Evolutionary conservation across 2,888 invertebrate species (phyloP), one percentile per base, ranked within the genome.

Genomic region (Chloroclystis v-ata): DNA sequence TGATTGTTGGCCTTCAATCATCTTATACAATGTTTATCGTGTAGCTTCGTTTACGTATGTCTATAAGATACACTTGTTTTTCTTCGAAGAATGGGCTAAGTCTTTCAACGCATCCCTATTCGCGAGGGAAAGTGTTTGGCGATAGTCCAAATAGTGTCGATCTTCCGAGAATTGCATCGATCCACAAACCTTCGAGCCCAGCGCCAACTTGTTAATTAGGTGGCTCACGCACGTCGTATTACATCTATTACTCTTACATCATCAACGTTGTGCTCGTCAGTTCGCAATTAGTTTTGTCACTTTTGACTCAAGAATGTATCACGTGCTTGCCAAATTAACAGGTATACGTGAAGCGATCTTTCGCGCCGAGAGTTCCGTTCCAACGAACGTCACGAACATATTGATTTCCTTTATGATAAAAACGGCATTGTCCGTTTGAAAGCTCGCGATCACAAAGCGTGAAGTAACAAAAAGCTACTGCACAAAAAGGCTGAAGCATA

Each of bases 391-490:
- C 70, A 73, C 71, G 69, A 75, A 67, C 62, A 65, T 79, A 82
- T 82, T 75, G 80, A 82, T 83, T 78, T 76, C 74, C 72, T 76
- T 78, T 79, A 69, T 63, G 69, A 72, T 75, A 75, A 78, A 80
- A 74, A 75, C 70, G 57, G 59, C 63, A 77, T 82, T 82, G 81
- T 82, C 70, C 72, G 67, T 78, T 80, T 75, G 72, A 81, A 82
- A 80, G 78, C 78, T 76, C 62, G 67, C 65, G 70, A 65, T 75
- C 80, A 82, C 75, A 82, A 79, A 81, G 82, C 80, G 78, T 80
- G 73, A 78, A 82, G 77, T 73, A 74, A 82, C 78, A 84, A 81
- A 82, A 82, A 82, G 73, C 72, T 74, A 73, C 72, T 74, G 71
- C 74, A 79, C 71, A 82, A 82, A 84, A 83, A 81, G 68, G 63